A percentile compares a stretch with the other conserved stretches of the same genome.
These are phyloP conservation scores for Crypturellus undulatus DNA, from an alignment of 2,113 vertebrate species.

Conservation along the genomic window DNA sequence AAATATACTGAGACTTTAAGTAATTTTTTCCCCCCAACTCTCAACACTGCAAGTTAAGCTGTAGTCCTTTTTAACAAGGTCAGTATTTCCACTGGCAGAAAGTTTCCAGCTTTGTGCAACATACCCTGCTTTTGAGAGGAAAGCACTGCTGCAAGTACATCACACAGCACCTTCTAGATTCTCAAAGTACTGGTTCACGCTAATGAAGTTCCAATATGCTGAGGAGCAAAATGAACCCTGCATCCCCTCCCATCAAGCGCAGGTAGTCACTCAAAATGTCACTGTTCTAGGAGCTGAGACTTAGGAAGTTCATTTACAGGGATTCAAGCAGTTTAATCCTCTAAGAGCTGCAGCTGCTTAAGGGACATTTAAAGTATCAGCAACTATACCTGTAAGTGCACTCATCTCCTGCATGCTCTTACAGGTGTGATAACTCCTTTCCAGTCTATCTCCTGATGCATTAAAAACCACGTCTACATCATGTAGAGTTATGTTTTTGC, in stretches of 20 bases:
- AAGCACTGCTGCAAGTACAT: not conserved
- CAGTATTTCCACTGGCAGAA: not conserved
- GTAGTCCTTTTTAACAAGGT: not conserved
- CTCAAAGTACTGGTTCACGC: not conserved
- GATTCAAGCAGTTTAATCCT: not conserved
- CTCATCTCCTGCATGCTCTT: rapidly evolving
- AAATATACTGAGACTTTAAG: not conserved
- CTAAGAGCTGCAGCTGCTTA: not conserved
- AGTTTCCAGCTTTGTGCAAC: not conserved
- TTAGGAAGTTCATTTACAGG: not conserved
- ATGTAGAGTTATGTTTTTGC: not conserved
- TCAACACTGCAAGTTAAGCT: not conserved
- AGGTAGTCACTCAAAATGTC: not conserved
- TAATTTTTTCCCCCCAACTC: not conserved
- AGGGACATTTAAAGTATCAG: not conserved
- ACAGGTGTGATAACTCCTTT: not conserved
- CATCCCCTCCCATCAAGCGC: not conserved
- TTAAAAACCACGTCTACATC: not conserved
- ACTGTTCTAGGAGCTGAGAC: not conserved
- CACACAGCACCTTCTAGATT: not conserved
- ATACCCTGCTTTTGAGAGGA: not conserved
- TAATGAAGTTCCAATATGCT: rapidly evolving
- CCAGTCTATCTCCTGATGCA: not conserved
- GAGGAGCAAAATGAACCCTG: not conserved
- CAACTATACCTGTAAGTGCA: not conserved